These are phyloP conservation scores for Pseudopipra pipra DNA, from an alignment of 2,113 vertebrate genomes.

Conservation along the genomic window DNA sequence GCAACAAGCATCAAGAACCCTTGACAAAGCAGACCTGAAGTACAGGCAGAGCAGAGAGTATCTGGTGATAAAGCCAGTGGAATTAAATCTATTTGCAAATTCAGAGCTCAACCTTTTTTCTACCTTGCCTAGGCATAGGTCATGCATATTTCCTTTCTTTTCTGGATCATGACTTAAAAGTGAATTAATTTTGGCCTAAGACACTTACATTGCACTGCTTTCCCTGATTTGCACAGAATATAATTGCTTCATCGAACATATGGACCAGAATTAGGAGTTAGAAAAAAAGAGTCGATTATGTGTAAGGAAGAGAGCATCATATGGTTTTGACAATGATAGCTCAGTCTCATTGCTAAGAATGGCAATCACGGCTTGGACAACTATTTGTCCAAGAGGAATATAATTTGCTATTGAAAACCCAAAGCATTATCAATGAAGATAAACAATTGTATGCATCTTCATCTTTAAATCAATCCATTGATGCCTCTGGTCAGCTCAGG, in stretches of 20 bases:
- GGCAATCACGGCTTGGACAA: background rate
- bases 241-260: background rate
- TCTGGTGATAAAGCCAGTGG: background rate
- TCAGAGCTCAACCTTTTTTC: background rate
- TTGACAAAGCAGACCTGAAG: background rate
- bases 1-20: background rate
- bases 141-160: background rate
- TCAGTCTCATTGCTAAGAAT: background rate
- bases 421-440: background rate
- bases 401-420: background rate
- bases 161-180: background rate
- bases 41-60: background rate
- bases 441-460: background rate
- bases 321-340: background rate
- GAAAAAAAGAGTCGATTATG: background rate
- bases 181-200: background rate
- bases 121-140: background rate
- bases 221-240: background rate
- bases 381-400: background rate
- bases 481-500: background rate
- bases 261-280: background rate
- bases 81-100: background rate
- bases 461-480: background rate
- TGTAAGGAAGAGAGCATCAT: background rate
- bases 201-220: background rate